Conservation (phyloP, 2,113 vertebrate genomes). For the Rana temporaria region DNA sequence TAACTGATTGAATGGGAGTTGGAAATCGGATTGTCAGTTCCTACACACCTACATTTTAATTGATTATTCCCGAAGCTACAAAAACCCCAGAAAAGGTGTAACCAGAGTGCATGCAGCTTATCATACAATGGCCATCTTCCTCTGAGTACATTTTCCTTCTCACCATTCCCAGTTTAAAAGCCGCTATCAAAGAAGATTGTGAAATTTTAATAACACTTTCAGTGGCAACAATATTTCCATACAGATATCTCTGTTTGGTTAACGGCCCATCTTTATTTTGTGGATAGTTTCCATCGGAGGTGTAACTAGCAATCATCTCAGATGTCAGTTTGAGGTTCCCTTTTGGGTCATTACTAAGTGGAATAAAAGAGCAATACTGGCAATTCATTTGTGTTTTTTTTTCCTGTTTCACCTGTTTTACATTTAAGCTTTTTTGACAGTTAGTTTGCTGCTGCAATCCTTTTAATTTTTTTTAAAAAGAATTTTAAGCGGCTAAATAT, state of each 20-base stretch:
- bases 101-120: background rate
- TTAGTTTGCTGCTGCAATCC: no score
- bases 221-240: background rate
- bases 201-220: background rate
- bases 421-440: no score
- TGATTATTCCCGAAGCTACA: slow-evolving; percentile 15
- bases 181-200: background rate
- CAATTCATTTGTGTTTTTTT: no score
- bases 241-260: background rate
- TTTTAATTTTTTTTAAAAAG: no score
- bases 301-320: no score
- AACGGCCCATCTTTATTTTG: background rate
- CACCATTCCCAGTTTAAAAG: background rate
- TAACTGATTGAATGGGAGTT: slow-evolving; percentile 14
- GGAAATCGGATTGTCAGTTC: slow-evolving; percentile 3
- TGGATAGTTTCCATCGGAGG: no score
- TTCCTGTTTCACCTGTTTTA: no score
- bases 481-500: no score
- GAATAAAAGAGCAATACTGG: no score
- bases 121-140: background rate
- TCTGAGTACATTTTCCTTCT: background rate
- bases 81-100: background rate
- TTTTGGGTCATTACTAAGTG: no score
- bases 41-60: slow-evolving; percentile 35
- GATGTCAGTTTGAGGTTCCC: no score